A percentile compares a stretch with the other conserved stretches of the same genome.
Evolutionary conservation across 64 coral and sea anemone species (phyloP).

Genomic region (Montipora efflorescens): DNA sequence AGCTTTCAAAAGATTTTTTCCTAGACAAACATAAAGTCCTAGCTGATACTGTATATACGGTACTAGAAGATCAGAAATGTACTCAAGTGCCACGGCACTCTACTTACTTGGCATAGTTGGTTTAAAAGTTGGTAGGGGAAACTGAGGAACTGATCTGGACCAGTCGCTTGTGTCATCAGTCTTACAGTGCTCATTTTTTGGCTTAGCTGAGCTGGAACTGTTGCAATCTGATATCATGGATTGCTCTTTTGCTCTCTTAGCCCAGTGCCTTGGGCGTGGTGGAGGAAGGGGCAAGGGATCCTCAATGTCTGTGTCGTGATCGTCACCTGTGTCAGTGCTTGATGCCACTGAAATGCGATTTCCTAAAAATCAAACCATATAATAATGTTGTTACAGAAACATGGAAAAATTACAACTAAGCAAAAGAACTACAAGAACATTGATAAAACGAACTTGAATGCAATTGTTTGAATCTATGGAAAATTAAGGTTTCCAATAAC

Average conservation of each 20-base stretch:
- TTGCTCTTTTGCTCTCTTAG: conserved; percentile 77
- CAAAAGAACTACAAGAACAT: no score
- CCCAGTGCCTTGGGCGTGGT: conserved; percentile 97
- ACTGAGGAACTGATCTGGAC: conserved; percentile 67
- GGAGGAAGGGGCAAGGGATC: conserved; percentile 86
- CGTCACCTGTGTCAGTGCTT: conserved; percentile 81
- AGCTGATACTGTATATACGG: no score
- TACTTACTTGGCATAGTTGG: conserved; percentile 54
- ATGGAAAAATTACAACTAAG: neutral
- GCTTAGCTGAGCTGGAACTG: neutral
- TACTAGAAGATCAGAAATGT: no score
- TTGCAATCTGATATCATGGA: conserved; percentile 38
- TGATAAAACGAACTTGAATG: no score
- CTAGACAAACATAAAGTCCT: no score
- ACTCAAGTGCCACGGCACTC: no score
- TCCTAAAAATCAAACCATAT: conserved; percentile 30
- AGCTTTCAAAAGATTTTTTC: no score
- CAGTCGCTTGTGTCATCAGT: conserved; percentile 53
- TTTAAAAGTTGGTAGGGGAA: conserved; percentile 73
- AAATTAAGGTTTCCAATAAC: no score
- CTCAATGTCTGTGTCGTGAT: conserved; percentile 81
- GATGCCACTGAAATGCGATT: conserved; percentile 78
- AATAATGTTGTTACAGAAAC: neutral
- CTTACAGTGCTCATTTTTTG: conserved; percentile 6
- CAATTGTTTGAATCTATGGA: no score